A percentile compares a stretch with the other conserved stretches of the same genome.
Conservation (phyloP, 2,113 vertebrate species). For the Piprites chloris region DNA sequence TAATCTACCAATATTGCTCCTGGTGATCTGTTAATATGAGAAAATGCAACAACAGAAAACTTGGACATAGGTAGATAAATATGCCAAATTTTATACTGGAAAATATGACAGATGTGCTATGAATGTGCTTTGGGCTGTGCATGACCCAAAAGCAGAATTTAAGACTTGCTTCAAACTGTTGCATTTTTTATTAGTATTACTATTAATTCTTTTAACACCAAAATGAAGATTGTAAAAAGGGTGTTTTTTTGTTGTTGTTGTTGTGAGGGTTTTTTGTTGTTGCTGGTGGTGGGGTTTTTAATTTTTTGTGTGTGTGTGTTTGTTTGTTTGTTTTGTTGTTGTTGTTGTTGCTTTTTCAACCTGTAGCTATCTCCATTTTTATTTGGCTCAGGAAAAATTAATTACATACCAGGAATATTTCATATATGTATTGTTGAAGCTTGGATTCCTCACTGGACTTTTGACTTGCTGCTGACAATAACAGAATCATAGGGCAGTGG, state of each 20-base stretch:
- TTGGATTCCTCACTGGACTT: background rate
- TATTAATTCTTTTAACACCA: background rate
- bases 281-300: too few relatives aligned
- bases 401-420: background rate
- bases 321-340: too few relatives aligned
- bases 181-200: background rate
- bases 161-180: background rate
- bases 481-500: background rate
- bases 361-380: background rate
- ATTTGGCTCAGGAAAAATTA: background rate
- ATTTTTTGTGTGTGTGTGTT: too few relatives aligned
- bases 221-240: background rate
- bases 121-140: rapidly evolving
- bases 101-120: background rate
- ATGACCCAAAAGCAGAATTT: background rate
- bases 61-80: background rate
- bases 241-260: too few relatives aligned
- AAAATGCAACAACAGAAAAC: background rate
- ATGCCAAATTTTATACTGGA: background rate
- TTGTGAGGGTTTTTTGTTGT: too few relatives aligned
- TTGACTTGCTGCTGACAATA: background rate
- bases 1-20: background rate
- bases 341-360: too few relatives aligned
- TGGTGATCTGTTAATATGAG: background rate
- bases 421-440: background rate